Base-by-base conservation (phyloP, 2,888 invertebrate genomes). In the Leptopterna dolabrata region DNA sequence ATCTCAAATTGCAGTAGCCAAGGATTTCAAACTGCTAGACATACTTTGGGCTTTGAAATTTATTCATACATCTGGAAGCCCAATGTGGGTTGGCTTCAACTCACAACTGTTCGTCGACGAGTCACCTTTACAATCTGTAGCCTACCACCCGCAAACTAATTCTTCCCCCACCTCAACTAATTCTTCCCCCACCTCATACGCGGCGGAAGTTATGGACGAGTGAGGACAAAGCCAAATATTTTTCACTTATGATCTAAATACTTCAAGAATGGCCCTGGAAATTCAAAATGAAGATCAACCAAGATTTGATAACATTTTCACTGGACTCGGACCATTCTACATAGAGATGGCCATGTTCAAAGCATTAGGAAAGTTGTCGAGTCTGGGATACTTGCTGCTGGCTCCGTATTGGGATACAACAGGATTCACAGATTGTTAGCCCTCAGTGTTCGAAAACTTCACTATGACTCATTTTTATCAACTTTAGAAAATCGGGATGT, bases 81-180 rank as follows among this genome's bases (percentile, higher is more conserved):
- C 51, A 24, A 81, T 81, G 81, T 81, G 81, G 81, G 47, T 81
- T 14, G 81, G 81, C 1, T 81, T 81, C 24, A 81, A 81, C 24
- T 0, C 81, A 0, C n/a, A 9, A 11, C 0, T 81, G 27, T 81
- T 81, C 6, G 11, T n/a, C 0, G 81, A 81, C 24, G 14, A 24
- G 13, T 29, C n/a, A 3, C 81, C 81, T 0, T 14, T 4, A 19
- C 81, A 81, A 55, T 24, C 3, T n/a, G 6, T 81, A 0, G 81
- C 51, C 27, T 81, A 81, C 81, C 81, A 47, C 19, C 81, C 81
- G 0, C 81, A 81, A 55, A 51, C 47, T 27, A 81, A 81, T 19
- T 29, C 14, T 16, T 19, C 14, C 16, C 81, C 81, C 0, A 81
- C 81, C 29, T 81, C 81, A 13, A n/a, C n/a, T n/a, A n/a, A 81